Percentiles rank a stretch among this genome's conserved stretches.
Conservation (phyloP, 2,113 vertebrate species). For the Deroptyus accipitrinus region DNA sequence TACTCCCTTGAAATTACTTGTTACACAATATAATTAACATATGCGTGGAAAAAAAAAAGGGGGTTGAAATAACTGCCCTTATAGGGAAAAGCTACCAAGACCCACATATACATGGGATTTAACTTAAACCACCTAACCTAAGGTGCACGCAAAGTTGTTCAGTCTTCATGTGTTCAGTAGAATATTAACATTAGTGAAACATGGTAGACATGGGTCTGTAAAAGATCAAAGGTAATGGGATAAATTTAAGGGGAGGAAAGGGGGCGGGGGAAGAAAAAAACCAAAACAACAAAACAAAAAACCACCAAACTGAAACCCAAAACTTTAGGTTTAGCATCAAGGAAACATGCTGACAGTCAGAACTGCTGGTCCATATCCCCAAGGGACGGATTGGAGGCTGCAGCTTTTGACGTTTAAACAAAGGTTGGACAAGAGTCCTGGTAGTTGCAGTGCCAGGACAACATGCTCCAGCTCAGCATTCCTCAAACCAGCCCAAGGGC, state of each 20-base stretch:
- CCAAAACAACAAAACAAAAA: not conserved
- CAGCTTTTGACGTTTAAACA: conserved; percentile 23
- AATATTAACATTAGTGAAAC: not conserved
- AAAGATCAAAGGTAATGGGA: not conserved
- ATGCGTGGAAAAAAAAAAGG: not conserved
- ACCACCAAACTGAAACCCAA: not conserved
- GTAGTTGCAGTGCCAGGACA: not conserved
- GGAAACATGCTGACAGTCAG: not conserved
- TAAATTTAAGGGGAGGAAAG: not conserved
- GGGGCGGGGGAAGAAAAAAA: not conserved
- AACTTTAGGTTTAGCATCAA: not conserved
- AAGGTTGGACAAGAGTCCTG: conserved; percentile 30
- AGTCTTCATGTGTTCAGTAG: not conserved
- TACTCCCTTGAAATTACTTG: not conserved
- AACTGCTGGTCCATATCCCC: not conserved
- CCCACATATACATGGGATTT: accelerated
- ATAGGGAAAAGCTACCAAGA: not conserved
- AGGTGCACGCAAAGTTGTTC: not conserved
- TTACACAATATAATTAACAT: not conserved
- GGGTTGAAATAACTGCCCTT: not conserved
- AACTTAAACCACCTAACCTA: not conserved
- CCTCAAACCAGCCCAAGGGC: not conserved
- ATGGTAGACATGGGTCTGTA: not conserved
- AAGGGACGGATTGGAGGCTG: not conserved
- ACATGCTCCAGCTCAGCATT: not conserved